Percentiles rank a stretch among this genome's conserved stretches.
Conservation (phyloP, 2,888 invertebrate genomes). For the Furcula furcula region DNA sequence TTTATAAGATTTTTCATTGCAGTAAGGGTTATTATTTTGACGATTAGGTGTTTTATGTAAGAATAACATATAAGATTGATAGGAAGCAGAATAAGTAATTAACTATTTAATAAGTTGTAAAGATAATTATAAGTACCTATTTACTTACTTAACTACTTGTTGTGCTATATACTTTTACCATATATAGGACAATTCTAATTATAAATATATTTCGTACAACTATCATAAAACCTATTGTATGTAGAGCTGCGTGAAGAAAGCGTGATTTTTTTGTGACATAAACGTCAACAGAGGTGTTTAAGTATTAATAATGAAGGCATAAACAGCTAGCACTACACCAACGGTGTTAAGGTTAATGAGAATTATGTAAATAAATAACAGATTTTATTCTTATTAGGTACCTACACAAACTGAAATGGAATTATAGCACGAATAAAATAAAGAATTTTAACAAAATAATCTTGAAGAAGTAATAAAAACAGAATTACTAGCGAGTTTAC, state of each 20-base stretch:
- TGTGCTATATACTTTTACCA: too few relatives aligned
- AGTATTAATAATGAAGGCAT: constrained; percentile 2
- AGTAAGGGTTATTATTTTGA: too few relatives aligned
- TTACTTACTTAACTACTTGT: not conserved
- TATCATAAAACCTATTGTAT: too few relatives aligned
- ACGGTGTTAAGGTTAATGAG: constrained; percentile 4
- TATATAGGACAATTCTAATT: too few relatives aligned
- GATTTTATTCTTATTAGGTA: constrained; percentile 9
- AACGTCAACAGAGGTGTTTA: constrained; percentile 4
- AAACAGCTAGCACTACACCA: constrained; percentile 5
- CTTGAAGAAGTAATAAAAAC: constrained; percentile 13
- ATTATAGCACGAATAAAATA: constrained; percentile 6
- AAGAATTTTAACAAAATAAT: constrained; percentile 6
- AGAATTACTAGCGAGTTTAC: constrained; percentile 8
- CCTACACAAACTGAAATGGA: constrained; percentile 3
- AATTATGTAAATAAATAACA: constrained; percentile 16
- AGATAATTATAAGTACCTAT: not conserved
- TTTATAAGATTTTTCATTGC: too few relatives aligned
- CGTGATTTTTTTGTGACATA: constrained; percentile 2
- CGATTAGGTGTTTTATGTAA: not conserved
- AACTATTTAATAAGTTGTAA: not conserved
- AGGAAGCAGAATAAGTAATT: not conserved
- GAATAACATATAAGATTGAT: not conserved
- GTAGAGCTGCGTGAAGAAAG: not conserved
- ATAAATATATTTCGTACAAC: too few relatives aligned